Base-by-base conservation (phyloP, 2,888 invertebrate species). In the Synanthedon andrenaeformis region DNA sequence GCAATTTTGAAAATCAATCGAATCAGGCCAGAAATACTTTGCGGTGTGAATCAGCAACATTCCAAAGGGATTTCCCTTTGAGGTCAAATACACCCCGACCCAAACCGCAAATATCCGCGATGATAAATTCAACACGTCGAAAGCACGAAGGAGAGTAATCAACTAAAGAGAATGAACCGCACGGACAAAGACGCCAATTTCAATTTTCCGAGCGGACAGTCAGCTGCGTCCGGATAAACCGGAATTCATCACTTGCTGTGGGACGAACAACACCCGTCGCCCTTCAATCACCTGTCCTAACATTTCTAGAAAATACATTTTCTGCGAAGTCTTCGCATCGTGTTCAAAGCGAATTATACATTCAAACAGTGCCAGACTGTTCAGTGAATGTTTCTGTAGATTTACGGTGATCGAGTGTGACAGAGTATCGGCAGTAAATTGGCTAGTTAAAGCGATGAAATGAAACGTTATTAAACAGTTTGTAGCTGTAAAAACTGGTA, bases 151-250 rank as follows among this genome's bases (percentile, higher is more conserved):
- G 57, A 63, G 60, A 56, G 62, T 66, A 70, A 74, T 70, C 66
- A 67, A 72, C 58, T 61, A 63, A 54, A 59, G 57, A 12, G 12
- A 49, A 28, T 28, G 28, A 45, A 51, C 41, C 42, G 61, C 35
- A 35, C 35, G 35, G 61, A 66, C 58, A 59, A 64, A 65, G 60
- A 63, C 62, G 63, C 63, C 71, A 73, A 74, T 76, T 76, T 71
- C 74, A 77, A 80, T 82, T 82, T 79, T 76, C 76, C 72, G 65
- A 70, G 60, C 69, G 74, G 69, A 70, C 72, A 70, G 70, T 71
- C 78, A 76, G 74, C 73, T 77, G 76, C 68, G 72, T 66, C 70
- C 62, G 68, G 65, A 69, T 73, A 71, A 72, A 70, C 66, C 64
- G 63, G 65, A 79, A 77, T 79, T 76, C 79, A 79, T 79, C 68